phyloP scores from a whole-genome alignment of 2,888 invertebrate species.

The Heliconius sara region DNA sequence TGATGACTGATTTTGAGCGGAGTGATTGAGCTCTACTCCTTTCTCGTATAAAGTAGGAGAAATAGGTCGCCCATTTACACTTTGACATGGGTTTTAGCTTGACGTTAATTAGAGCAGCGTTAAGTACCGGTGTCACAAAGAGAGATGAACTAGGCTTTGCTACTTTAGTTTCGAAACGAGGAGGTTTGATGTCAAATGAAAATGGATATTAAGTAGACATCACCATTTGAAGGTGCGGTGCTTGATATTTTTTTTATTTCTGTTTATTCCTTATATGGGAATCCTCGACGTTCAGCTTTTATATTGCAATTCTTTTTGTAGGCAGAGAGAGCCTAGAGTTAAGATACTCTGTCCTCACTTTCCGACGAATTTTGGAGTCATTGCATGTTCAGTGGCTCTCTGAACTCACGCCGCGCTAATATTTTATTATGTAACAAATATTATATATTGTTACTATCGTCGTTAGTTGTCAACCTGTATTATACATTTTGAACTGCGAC shows the following conservation, averaged over 20 bases:
- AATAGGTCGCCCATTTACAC: conserved; percentile 11
- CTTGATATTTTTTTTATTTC: neutral
- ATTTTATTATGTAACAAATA: neutral
- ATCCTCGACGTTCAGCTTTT: neutral
- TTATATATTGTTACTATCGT: neutral
- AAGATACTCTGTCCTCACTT: neutral
- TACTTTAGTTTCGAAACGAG: neutral
- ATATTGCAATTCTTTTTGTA: neutral
- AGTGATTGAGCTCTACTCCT: conserved; percentile 32
- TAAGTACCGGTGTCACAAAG: conserved; percentile 4
- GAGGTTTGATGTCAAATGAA: conserved; percentile 1
- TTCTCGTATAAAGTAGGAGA: conserved; percentile 12
- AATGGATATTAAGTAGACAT: neutral
- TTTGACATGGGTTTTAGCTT: conserved; percentile 16
- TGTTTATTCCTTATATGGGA: neutral
- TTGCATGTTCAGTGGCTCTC: neutral
- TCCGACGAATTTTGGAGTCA: no score
- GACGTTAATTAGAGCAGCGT: conserved; percentile 14
- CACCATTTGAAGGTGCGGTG: neutral
- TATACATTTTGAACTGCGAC: neutral
- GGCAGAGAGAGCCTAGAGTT: neutral
- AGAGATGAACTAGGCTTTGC: conserved; percentile 5
- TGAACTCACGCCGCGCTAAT: neutral
- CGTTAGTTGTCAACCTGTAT: neutral
- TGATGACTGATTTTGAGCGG: conserved; percentile 41